Evolutionary conservation across 2,113 vertebrate species (phyloP).

Genomic region (Ahaetulla prasina): DNA sequence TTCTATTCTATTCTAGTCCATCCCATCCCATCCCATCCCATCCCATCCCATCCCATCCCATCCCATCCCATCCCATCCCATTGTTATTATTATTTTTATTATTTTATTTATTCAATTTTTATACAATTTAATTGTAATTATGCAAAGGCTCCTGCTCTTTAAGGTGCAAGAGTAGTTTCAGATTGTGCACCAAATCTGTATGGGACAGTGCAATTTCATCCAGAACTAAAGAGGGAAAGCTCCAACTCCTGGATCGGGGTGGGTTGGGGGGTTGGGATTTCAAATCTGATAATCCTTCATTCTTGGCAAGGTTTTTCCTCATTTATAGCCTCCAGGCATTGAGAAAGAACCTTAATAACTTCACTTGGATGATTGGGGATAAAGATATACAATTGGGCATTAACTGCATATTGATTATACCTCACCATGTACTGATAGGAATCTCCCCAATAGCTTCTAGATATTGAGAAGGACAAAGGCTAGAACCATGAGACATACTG

Average conservation of each 20-base stretch:
- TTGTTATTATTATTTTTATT: no score
- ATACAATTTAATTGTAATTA: no score
- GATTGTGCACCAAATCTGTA: background rate
- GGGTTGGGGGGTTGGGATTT: no score
- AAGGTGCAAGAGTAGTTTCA: background rate
- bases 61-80: no score
- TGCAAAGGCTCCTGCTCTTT: background rate
- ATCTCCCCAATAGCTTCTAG: background rate
- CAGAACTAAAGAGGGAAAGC: background rate
- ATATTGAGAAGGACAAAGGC: background rate
- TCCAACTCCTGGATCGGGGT: background rate
- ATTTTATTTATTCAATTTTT: no score
- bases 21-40: no score
- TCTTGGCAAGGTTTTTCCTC: background rate
- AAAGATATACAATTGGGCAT: background rate
- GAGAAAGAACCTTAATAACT: background rate
- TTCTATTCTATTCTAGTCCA: no score
- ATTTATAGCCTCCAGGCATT: background rate
- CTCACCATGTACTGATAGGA: background rate
- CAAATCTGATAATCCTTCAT: background rate
- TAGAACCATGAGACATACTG: background rate
- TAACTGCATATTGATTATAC: background rate
- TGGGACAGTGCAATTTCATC: background rate
- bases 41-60: no score
- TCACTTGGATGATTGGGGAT: background rate